These are phyloP conservation scores for Drosophila novamexicana DNA, from an alignment of 1,140 invertebrate species.

Conservation along the genomic window DNA sequence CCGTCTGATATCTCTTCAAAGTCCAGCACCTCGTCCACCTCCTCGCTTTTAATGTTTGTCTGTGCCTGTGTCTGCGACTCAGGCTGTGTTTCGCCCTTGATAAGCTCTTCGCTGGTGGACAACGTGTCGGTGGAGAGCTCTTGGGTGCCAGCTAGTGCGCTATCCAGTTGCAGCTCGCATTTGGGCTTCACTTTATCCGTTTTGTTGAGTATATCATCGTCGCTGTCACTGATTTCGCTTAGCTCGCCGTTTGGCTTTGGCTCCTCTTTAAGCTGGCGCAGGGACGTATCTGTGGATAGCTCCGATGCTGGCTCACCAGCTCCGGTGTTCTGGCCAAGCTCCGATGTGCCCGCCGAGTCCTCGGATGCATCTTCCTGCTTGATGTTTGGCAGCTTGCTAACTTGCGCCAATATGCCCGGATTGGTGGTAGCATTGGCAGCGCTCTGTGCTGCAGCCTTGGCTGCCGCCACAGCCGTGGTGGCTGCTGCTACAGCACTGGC, in stretches of 20 bases:
- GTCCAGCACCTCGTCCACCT: constrained; percentile 89
- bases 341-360: constrained; percentile 54
- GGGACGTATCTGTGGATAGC: constrained; percentile 4
- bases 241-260: constrained; percentile 86
- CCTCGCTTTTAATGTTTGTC: constrained; percentile 50
- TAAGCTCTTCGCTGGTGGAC: constrained; percentile 54
- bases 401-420: constrained; percentile 75
- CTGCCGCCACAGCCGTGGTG: constrained; percentile 78
- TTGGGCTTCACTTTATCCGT: constrained; percentile 76
- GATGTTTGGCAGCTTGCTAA: constrained; percentile 56
- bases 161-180: constrained; percentile 63
- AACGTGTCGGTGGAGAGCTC: constrained; percentile 48
- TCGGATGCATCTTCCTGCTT: constrained; percentile 69
- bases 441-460: constrained; percentile 78
- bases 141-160: constrained; percentile 37
- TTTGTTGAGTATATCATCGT: constrained; percentile 91
- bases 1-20: constrained; percentile 96
- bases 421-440: constrained; percentile 79
- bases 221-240: constrained; percentile 94
- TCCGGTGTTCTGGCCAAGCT: constrained; percentile 27
- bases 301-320: background rate
- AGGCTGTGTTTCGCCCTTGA: constrained; percentile 61
- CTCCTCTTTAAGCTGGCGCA: constrained; percentile 51
- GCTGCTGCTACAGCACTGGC: constrained; percentile 75
- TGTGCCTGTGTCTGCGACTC: background rate